Evolutionary conservation across 2,113 vertebrate species (phyloP), one percentile per base, ranked within the genome.

Genomic region (Cynocephalus volans): DNA sequence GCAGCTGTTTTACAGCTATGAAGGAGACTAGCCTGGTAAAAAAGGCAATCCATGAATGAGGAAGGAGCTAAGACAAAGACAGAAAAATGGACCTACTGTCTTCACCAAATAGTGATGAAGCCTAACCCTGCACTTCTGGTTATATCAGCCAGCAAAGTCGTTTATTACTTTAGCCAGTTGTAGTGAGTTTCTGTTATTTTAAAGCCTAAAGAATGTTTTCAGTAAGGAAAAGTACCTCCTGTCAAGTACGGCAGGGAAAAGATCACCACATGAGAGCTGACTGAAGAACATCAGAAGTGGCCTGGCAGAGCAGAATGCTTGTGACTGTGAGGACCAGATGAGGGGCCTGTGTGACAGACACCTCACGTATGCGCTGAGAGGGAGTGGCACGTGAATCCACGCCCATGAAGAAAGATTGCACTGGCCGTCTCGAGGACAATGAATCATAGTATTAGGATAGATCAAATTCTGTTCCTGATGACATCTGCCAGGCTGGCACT

Each of bases 381-480:
- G 50, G 21, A 18, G 50, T 18, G 65, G 21, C 21, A 1, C 17
- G 24, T 5, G 5, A 31, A 31, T 54, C 23, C 86, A 64, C 3
- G 8, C 11, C 50, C 60, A 5, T 1, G 4, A 87, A 8, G 14
- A 88, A 24, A 62, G 21, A 4, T n/a, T 41, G 14, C 21, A 1
- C 4, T 31, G 23, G 73, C 19, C 13, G 41, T 8, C 28, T 26
- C 0, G 0, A 6, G 10, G 21, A 15, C 33, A 7, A 1, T 0
- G 4, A n/a, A 18, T 72, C 8, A 6, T 10, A 62, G 48, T 48
- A 50, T 14, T 8, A 17, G 0, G 8, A 41, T 17, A 31, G 72
- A 62, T 19, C 12, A 0, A 11, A 36, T 56, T 88, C 70, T 85
- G 23, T 26, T 89, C 6, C 48, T 41, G n/a, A 14, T 14, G 41